phyloP scores from a whole-genome alignment of 2,888 invertebrate species.

The Pyrrhia umbra region DNA sequence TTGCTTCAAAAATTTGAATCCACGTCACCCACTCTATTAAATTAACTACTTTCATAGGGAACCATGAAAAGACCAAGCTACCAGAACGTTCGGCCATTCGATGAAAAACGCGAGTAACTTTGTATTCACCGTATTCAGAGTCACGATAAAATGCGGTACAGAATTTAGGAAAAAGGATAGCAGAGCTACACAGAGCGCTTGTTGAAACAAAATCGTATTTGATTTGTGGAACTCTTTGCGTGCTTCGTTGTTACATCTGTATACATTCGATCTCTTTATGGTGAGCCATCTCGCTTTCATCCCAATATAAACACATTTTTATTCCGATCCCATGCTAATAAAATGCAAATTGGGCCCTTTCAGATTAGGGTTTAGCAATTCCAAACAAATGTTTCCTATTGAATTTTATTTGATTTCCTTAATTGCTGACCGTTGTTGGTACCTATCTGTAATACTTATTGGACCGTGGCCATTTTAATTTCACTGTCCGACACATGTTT shows the following conservation, averaged over 20 bases:
- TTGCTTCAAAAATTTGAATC: not conserved
- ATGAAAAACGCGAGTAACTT: constrained; percentile 29
- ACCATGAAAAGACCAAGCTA: constrained; percentile 19
- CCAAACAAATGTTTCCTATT: constrained; percentile 86
- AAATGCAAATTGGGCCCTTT: constrained; percentile 87
- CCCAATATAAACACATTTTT: constrained; percentile 88
- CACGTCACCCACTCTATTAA: constrained; percentile 10
- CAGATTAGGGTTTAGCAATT: constrained; percentile 85
- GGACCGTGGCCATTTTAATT: constrained; percentile 63
- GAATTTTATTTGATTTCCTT: constrained; percentile 84
- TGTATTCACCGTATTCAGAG: constrained; percentile 29
- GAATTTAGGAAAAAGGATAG: constrained; percentile 30
- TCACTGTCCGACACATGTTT: constrained; percentile 55
- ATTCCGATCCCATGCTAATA: constrained; percentile 87
- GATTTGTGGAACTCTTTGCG: constrained; percentile 71
- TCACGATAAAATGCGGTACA: constrained; percentile 29
- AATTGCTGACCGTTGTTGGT: constrained; percentile 77
- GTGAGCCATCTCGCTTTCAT: constrained; percentile 81
- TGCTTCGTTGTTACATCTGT: constrained; percentile 76
- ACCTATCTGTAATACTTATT: constrained; percentile 67
- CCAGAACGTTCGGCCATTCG: constrained; percentile 13
- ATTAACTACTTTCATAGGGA: not conserved
- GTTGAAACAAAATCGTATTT: constrained; percentile 72
- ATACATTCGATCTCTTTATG: constrained; percentile 82
- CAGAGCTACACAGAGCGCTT: constrained; percentile 36